Evolutionary conservation across 2,797 vertebrate genomes (phyloP), one percentile per base, ranked within the genome.

Genomic region (Benthosema pterotum): DNA sequence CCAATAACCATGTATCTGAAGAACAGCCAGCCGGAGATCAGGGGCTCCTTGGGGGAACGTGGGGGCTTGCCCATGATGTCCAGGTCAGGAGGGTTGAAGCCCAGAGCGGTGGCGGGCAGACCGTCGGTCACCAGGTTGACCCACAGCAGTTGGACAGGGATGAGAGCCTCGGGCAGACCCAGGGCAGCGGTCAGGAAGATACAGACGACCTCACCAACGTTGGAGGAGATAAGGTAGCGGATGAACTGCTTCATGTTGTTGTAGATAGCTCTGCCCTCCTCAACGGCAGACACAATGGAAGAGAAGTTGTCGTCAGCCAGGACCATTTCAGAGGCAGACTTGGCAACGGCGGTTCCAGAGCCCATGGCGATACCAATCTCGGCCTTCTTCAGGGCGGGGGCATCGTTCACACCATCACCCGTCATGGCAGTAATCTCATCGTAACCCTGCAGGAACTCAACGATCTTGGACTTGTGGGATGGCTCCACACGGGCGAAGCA

Each of bases 191-290:
- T 98, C 85, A 97, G 88, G 94, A 97, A 98, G 91, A 97, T 92
- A 90, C 96, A 98, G 84, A 98, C 96, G 12, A 97, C 96, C 94
- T 98, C 96, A 49, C 96, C 96, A 0, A 98, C 95, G 0, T 98
- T 98, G 89, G 96, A 98, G 85, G 96, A 98, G 79, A 98, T 97
- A 83, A 98, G 95, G 93, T 97, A 98, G 83, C 96, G 95, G 83
- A 98, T 98, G 83, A 98, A 97, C 89, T 98, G 96, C 89, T 98
- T 98, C 96, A 98, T 98, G 93, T 98, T 98, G 93, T 97, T 98
- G 93, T 97, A 97, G 75, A 98, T 98, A 54, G 96, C 96, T n/a
- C 96, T 92, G 69, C 96, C 96, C 83, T 98, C 96, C 91, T 98
- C 96, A 87, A 97, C 96, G 2, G 96, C 96, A 8, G 95, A 51